Evolutionary conservation across 92 coral and sea anemone species (phyloP).

Genomic region (Umimayanthus kanabou): DNA sequence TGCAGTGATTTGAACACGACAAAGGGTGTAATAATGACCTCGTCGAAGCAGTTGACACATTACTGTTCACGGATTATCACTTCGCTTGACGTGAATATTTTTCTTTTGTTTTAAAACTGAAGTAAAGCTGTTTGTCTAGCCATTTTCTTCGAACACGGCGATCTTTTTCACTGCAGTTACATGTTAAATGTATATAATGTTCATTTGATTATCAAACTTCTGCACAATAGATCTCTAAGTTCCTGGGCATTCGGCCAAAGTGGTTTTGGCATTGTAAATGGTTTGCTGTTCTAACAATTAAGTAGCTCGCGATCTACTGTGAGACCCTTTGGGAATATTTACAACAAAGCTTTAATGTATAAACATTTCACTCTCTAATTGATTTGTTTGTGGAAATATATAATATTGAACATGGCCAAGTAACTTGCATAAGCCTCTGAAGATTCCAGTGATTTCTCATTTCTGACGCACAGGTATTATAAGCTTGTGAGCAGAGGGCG

Average conservation of each 20-base stretch:
- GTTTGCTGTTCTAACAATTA: neutral
- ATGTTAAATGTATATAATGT: neutral
- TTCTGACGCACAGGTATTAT: neutral
- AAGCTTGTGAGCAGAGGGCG: neutral
- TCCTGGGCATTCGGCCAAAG: neutral
- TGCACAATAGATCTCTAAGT: neutral
- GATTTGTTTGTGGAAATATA: neutral
- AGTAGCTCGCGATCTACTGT: neutral
- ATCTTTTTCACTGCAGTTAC: neutral
- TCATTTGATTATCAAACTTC: neutral
- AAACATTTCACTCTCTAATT: neutral
- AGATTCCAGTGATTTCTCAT: neutral
- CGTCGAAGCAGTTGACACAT: neutral
- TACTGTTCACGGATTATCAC: slow-evolving; percentile 4
- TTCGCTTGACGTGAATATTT: neutral
- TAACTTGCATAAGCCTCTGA: neutral
- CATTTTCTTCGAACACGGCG: neutral
- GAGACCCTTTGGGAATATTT: slow-evolving; percentile 11
- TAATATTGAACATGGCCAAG: neutral
- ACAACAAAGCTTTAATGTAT: neutral
- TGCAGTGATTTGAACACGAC: neutral
- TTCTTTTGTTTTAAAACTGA: neutral
- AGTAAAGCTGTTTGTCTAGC: neutral
- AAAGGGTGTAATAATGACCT: neutral
- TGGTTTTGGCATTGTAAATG: neutral